Conservation (phyloP, 2,797 vertebrate species). For the Pogonophryne albipinna region DNA sequence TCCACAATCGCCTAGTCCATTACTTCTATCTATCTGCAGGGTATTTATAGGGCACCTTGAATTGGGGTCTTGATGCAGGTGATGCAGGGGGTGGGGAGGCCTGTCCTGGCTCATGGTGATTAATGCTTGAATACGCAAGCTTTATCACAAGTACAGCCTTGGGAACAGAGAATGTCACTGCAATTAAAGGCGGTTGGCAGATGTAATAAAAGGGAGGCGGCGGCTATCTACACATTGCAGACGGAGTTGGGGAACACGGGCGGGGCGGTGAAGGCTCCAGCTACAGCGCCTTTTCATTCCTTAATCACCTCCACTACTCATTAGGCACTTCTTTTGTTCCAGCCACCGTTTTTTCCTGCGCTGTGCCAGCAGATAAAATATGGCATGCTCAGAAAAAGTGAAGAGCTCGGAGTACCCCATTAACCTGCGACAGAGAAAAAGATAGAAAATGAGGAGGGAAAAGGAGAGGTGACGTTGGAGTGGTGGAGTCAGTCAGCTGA, state of each 20-base stretch:
- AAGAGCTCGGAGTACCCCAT: constrained; percentile 65
- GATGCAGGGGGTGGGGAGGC: constrained; percentile 34
- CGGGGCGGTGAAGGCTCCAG: constrained; percentile 58
- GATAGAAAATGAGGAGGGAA: constrained; percentile 36
- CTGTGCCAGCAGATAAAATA: constrained; percentile 74
- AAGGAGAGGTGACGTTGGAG: constrained; percentile 33
- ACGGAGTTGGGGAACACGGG: constrained; percentile 46
- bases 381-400: constrained; percentile 53
- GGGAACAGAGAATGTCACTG: constrained; percentile 64
- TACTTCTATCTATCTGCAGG: constrained; percentile 64
- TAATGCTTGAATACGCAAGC: constrained; percentile 69
- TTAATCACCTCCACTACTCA: constrained; percentile 82
- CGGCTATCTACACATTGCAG: constrained; percentile 78
- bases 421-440: constrained; percentile 57
- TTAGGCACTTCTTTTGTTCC: constrained; percentile 80
- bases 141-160: constrained; percentile 79
- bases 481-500: constrained; percentile 52
- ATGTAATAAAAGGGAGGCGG: constrained; percentile 46
- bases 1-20: constrained; percentile 50
- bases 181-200: constrained; percentile 74
- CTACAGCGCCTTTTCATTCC: constrained; percentile 71
- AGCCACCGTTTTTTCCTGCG: constrained; percentile 47
- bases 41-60: constrained; percentile 71
- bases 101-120: constrained; percentile 62
- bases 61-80: constrained; percentile 69